Evolutionary conservation across 2,113 vertebrate genomes (phyloP).

Genomic region (Motacilla tschutschensis): DNA sequence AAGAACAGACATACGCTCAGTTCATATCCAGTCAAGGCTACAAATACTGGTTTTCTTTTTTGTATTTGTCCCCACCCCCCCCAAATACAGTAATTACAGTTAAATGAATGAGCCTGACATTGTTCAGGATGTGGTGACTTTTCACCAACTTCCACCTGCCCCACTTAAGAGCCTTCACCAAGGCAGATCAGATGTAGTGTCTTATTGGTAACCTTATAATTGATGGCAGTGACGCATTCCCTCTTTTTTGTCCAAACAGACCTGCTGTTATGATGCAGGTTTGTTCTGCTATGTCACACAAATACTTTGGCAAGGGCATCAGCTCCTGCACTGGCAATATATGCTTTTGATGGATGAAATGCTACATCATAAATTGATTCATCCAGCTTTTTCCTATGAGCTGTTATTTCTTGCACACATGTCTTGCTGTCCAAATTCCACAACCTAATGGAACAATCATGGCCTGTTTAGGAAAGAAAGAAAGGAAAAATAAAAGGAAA

Average conservation of each 20-base stretch:
- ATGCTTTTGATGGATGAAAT: conserved; percentile 98
- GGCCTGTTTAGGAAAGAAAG: conserved; percentile 77
- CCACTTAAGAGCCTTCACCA: conserved; percentile 60
- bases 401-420: conserved; percentile 98
- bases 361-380: conserved; percentile 98
- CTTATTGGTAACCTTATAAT: conserved; percentile 72
- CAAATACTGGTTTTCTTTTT: conserved; percentile 79
- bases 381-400: conserved; percentile 97
- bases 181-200: conserved; percentile 84
- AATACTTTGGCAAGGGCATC: conserved; percentile 98
- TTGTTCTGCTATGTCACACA: conserved; percentile 80
- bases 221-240: conserved; percentile 86
- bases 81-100: conserved; percentile 85
- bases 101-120: conserved; percentile 80
- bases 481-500: not conserved
- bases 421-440: conserved; percentile 99
- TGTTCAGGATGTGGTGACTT: conserved; percentile 68
- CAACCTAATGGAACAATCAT: conserved; percentile 96
- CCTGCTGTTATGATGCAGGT: conserved; percentile 62
- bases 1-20: conserved; percentile 80
- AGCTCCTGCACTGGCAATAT: conserved; percentile 96
- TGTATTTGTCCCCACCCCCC: conserved; percentile 57
- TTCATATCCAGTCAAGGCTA: conserved; percentile 82
- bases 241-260: conserved; percentile 75
- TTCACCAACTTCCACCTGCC: conserved; percentile 71